Evolutionary conservation across 2,888 invertebrate genomes (phyloP), one percentile per base, ranked within the genome.

Genomic region (Clanis bilineata): DNA sequence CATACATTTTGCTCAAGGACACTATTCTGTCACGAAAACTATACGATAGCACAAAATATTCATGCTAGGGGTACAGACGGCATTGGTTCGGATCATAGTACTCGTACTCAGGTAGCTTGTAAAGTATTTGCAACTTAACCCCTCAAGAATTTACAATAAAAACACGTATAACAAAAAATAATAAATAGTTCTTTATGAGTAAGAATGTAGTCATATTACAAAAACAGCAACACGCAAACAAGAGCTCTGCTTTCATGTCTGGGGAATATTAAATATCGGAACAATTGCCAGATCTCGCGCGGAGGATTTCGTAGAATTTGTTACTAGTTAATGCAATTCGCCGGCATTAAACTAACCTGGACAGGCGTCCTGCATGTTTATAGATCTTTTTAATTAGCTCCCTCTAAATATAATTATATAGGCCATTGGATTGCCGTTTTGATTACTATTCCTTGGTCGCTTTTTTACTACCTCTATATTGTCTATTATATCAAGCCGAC

Each of bases 191-290:
- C 15, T 28, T 18, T 51, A 32, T 10, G 18, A 18, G 51, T 32
- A 32, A 32, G 15, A 15, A 23, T 7, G 2, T 23, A 47, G 9
- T 25, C 47, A 28, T 47, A 32, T 32, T 15, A 51, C 28, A 28
- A 32, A 28, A 51, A 32, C 47, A 51, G 9, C 15, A 32, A 25
- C 10, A 15, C 4, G 32, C 51, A 2, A 25, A 18, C 28, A 15
- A 9, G 51, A 51, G 43, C 56, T 41, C 23, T 28, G 28, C 54
- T 44, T 56, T 56, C 56, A 62, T 51, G 56, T 62, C 59, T 56
- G 38, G 51, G 54, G 58, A 63, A 62, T 64, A 54, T 62, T 39
- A 56, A 61, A 62, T 60, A 47, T 36, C 57, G 51, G 38, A 59
- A 65, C 60, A 56, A 55, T 63, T 57, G 22, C 55, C 47, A 63